phyloP scores from a whole-genome alignment of 2,797 vertebrate genomes.

The Poecilia gillii region DNA sequence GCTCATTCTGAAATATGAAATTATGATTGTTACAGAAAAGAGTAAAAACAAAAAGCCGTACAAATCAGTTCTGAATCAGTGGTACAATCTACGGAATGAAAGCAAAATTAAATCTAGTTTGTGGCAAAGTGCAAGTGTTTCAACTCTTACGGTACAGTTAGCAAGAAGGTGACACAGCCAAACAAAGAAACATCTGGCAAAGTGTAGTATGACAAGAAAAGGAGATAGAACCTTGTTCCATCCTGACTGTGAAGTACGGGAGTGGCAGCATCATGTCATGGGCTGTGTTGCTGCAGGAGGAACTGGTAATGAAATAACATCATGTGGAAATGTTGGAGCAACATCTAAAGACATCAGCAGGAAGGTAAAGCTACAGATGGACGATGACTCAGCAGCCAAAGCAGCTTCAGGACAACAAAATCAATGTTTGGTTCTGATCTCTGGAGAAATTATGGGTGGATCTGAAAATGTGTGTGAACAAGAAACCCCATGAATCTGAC shows the following conservation, averaged over 20 bases:
- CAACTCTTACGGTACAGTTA: not conserved
- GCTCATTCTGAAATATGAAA: conserved; percentile 3
- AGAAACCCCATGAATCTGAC: not conserved
- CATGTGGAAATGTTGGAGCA: not conserved
- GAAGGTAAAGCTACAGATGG: not conserved
- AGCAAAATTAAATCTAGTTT: not conserved
- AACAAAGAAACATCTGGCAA: not conserved
- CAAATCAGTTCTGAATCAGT: not conserved
- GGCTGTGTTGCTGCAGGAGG: not conserved
- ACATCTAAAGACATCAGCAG: not conserved
- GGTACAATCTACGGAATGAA: not conserved
- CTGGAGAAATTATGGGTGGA: no score
- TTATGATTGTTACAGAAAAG: not conserved
- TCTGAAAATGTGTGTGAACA: not conserved
- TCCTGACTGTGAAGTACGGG: not conserved
- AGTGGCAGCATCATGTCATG: not conserved
- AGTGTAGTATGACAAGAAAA: not conserved
- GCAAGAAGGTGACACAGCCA: not conserved
- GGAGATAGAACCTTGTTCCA: not conserved
- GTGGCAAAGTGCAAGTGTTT: no score
- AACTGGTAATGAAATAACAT: not conserved
- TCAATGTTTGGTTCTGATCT: not conserved
- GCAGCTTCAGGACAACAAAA: not conserved
- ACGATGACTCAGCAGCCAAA: no score
- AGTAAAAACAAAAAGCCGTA: not conserved